phyloP scores from a whole-genome alignment of 1,140 invertebrate genomes.

The Drosophila ambigua region DNA sequence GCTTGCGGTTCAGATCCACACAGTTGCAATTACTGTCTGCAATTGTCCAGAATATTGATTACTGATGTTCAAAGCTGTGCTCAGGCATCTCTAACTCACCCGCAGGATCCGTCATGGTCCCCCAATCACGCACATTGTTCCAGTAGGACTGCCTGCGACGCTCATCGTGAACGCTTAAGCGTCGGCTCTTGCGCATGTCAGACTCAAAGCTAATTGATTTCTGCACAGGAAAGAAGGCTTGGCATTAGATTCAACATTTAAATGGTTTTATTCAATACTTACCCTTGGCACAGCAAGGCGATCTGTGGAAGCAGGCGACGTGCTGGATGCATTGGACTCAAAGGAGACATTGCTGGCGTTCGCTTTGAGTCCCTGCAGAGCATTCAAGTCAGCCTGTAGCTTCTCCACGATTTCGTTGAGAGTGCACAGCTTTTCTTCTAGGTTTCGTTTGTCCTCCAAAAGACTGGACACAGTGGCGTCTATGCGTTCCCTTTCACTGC shows the following conservation, averaged over 20 bases:
- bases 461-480: constrained; percentile 51
- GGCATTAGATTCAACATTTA: neutral
- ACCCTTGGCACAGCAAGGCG: constrained; percentile 43
- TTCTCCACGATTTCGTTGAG: constrained; percentile 49
- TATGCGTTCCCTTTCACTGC: constrained; percentile 15
- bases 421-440: constrained; percentile 57
- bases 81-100: constrained; percentile 29
- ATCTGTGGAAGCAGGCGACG: constrained; percentile 18
- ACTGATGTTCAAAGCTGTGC: no score
- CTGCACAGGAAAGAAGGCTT: neutral
- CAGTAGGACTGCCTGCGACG: constrained; percentile 60
- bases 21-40: constrained; percentile 61
- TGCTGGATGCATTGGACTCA: constrained; percentile 46
- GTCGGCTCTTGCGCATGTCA: constrained; percentile 48
- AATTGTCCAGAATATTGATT: neutral
- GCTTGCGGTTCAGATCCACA: constrained; percentile 41
- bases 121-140: constrained; percentile 54
- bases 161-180: constrained; percentile 61
- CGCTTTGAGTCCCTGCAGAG: constrained; percentile 1
- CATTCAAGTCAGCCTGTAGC: constrained; percentile 34
- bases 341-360: constrained; percentile 45
- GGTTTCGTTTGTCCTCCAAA: constrained; percentile 54
- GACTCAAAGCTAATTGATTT: constrained; percentile 48
- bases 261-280: neutral
- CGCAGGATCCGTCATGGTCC: constrained; percentile 63